phyloP scores from a whole-genome alignment of 2,113 vertebrate species.

The Scomber scombrus region DNA sequence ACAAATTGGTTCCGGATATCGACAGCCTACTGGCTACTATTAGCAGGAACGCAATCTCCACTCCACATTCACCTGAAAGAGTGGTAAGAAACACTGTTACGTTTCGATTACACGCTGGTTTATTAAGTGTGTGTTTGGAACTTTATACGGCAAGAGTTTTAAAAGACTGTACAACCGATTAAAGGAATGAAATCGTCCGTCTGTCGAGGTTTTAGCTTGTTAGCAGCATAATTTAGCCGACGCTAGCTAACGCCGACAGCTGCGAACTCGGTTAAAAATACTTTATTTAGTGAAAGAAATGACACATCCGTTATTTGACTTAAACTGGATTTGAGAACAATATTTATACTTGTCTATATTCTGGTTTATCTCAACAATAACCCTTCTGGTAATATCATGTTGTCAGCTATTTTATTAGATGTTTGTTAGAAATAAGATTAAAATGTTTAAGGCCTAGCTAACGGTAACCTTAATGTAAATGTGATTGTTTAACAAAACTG shows the following conservation, averaged over 20 bases:
- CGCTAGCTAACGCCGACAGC: constrained; percentile 26
- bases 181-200: neutral
- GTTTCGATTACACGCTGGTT: fast-evolving
- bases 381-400: neutral
- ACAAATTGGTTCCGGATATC: constrained; percentile 68
- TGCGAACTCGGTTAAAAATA: neutral
- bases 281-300: neutral
- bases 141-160: neutral
- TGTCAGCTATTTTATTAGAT: no score
- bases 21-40: constrained; percentile 56
- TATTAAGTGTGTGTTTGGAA: fast-evolving
- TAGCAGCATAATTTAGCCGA: constrained; percentile 18
- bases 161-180: neutral
- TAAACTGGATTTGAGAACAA: fast-evolving
- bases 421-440: no score
- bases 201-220: constrained; percentile 37
- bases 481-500: neutral
- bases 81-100: constrained; percentile 62
- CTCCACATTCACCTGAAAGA: constrained; percentile 14
- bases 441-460: neutral
- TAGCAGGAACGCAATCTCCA: constrained; percentile 50
- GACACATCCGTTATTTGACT: no score
- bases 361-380: neutral
- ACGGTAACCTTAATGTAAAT: neutral
- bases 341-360: neutral